phyloP scores from a whole-genome alignment of 2,797 vertebrate genomes.

The Falco biarmicus region DNA sequence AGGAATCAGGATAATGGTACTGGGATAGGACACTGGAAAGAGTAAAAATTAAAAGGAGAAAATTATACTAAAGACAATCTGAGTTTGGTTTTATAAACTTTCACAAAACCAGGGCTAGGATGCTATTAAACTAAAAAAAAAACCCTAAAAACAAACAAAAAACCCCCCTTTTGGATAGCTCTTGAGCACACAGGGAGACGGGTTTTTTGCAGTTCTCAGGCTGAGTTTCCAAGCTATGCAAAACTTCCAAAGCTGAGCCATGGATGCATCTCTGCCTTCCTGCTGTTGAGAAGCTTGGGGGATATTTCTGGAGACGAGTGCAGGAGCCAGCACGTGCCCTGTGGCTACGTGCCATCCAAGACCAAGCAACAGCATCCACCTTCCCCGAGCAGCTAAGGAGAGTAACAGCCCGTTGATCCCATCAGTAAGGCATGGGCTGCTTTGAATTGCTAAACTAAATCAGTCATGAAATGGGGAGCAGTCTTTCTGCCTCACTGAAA shows the following conservation, averaged over 20 bases:
- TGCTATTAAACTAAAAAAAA: neutral
- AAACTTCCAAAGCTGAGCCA: neutral
- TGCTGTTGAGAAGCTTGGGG: neutral
- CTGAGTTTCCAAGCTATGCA: neutral
- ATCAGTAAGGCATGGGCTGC: neutral
- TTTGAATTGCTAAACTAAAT: conserved; percentile 18
- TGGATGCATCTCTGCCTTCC: neutral
- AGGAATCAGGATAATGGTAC: neutral
- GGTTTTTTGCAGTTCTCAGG: neutral
- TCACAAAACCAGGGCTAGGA: neutral
- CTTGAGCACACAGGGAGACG: neutral
- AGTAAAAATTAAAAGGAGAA: neutral
- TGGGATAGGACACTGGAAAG: neutral
- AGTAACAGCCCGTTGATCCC: neutral
- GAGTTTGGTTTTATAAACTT: neutral
- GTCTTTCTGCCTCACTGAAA: neutral
- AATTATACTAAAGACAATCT: neutral
- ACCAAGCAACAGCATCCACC: neutral
- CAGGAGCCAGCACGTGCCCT: neutral
- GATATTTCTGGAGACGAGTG: neutral
- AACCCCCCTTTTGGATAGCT: accelerated
- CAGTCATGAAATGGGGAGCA: neutral
- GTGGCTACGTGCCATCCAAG: neutral
- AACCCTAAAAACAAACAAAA: neutral
- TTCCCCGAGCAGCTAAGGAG: neutral